These are phyloP conservation scores for Mimas tiliae DNA, from an alignment of 2,888 invertebrate species.

Conservation along the genomic window DNA sequence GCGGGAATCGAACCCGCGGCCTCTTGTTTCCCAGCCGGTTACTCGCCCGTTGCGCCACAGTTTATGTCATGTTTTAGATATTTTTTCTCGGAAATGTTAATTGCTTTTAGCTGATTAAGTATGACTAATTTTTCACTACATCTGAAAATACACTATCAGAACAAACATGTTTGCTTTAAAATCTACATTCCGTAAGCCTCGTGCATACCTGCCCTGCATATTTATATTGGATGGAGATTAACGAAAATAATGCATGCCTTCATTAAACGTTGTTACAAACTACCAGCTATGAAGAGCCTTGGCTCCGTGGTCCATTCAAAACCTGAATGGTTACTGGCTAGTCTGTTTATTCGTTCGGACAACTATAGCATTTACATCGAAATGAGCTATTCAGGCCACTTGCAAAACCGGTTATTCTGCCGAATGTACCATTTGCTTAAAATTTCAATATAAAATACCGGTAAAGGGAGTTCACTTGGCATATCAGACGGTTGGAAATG, in stretches of 20 bases:
- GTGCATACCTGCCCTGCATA: not conserved
- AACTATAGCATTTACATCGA: conserved; percentile 55
- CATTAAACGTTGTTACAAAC: conserved; percentile 7
- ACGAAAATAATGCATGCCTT: conserved; percentile 16
- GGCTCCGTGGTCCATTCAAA: not conserved
- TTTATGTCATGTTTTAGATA: no score
- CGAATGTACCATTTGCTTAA: conserved; percentile 65
- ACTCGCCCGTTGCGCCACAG: no score
- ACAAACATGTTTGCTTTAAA: not conserved
- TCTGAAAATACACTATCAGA: no score
- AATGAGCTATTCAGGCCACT: conserved; percentile 60
- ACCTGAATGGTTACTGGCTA: conserved; percentile 4
- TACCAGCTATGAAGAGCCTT: conserved; percentile 6
- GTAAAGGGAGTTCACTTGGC: conserved; percentile 46
- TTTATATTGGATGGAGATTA: conserved; percentile 12
- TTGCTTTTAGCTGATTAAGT: no score
- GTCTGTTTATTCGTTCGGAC: conserved; percentile 28
- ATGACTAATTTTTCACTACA: no score
- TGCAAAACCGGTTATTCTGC: conserved; percentile 54
- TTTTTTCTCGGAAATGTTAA: no score
- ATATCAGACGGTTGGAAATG: conserved; percentile 51
- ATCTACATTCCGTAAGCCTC: not conserved
- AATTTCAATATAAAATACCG: conserved; percentile 62
- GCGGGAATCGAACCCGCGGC: no score
- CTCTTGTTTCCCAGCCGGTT: no score